Evolutionary conservation across 2,113 vertebrate species (phyloP).

Genomic region (Colistium nudipinnis): DNA sequence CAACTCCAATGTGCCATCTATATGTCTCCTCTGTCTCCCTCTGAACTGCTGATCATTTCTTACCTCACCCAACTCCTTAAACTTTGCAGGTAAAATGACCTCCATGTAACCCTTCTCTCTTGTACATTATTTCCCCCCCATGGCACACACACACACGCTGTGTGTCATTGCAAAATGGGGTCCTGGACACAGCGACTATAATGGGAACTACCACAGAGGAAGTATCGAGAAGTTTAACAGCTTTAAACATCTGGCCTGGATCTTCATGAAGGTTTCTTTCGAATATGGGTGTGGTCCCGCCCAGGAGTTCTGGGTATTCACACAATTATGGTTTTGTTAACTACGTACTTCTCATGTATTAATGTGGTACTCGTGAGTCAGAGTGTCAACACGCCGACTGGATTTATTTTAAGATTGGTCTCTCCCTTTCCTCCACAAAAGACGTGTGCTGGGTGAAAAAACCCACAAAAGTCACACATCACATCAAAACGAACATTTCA

Average conservation of each 20-base stretch:
- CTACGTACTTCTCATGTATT: no score
- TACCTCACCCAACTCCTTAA: conserved; percentile 18
- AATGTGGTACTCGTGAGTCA: not conserved
- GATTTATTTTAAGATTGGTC: not conserved
- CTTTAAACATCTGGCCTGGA: no score
- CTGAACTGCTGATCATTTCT: conserved; percentile 59
- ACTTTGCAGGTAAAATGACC: conserved; percentile 5
- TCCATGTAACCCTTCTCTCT: not conserved
- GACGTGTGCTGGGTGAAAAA: not conserved
- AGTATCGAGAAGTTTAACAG: no score
- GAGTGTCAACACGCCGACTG: not conserved
- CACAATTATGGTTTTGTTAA: no score
- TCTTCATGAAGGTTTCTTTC: no score
- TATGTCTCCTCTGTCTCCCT: conserved; percentile 36
- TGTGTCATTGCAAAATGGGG: no score
- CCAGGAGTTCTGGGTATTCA: no score
- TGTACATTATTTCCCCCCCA: not conserved
- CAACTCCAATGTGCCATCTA: conserved; percentile 16
- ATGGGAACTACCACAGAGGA: no score
- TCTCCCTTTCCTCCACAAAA: not conserved
- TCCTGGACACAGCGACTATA: not conserved
- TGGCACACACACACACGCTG: not conserved
- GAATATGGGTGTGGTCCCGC: no score
- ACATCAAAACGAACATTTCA: not conserved
- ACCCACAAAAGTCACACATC: conserved; percentile 4